A percentile compares a stretch with the other conserved stretches of the same genome.
Conservation (phyloP, 2,797 vertebrate genomes). For the Xenopus petersii region DNA sequence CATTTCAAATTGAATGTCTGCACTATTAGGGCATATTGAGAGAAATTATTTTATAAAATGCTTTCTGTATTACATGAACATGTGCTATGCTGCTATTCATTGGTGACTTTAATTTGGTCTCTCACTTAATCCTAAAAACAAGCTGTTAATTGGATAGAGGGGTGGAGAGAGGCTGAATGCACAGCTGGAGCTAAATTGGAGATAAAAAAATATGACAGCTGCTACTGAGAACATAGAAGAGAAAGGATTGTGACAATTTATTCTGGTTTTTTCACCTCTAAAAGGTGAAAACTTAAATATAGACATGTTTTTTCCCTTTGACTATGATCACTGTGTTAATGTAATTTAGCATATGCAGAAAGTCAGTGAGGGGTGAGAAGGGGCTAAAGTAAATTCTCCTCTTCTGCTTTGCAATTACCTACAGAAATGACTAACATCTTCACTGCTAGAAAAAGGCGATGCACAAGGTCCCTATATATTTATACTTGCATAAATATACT, state of each 20-base stretch:
- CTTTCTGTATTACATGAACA: slow-evolving; percentile 5
- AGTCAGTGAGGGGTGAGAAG: slow-evolving; percentile 15
- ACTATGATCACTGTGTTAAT: slow-evolving; percentile 33
- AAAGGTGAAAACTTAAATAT: slow-evolving; percentile 31
- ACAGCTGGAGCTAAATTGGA: slow-evolving; percentile 65
- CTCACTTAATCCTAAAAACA: slow-evolving; percentile 67
- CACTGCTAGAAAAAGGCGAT: neutral
- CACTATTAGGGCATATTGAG: neutral
- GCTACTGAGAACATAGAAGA: slow-evolving; percentile 62
- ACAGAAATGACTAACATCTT: slow-evolving; percentile 10
- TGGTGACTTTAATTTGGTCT: slow-evolving; percentile 70
- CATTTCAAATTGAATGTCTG: no score
- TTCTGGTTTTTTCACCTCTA: slow-evolving; percentile 55
- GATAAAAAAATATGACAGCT: slow-evolving; percentile 75
- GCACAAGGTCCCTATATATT: no score
- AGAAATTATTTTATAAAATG: slow-evolving; percentile 5
- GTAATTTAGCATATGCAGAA: slow-evolving; percentile 28
- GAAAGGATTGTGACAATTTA: slow-evolving; percentile 62
- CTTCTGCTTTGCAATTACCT: neutral
- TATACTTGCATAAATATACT: no score
- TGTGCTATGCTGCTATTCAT: slow-evolving; percentile 41
- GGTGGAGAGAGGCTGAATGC: slow-evolving; percentile 57
- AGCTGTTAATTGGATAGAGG: slow-evolving; percentile 77
- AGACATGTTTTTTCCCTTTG: neutral
- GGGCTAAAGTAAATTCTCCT: neutral